Conservation (phyloP, 2,113 vertebrate genomes). For the Tragelaphus scriptus region DNA sequence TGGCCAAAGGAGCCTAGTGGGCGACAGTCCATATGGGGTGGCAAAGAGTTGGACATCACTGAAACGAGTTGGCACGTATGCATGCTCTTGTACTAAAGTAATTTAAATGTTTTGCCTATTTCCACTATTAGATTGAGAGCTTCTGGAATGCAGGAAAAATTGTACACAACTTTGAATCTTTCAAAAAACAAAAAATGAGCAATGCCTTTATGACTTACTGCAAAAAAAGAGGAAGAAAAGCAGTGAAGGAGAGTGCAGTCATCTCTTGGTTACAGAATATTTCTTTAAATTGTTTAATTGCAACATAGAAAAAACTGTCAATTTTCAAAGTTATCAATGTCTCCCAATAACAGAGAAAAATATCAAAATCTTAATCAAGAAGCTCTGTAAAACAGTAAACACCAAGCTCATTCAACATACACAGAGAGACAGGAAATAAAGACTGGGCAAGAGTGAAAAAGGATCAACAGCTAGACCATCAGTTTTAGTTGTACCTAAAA, state of each 20-base stretch:
- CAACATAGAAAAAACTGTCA: background rate
- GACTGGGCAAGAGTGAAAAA: background rate
- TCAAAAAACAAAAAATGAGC: background rate
- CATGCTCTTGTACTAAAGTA: background rate
- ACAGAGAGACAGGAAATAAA: background rate
- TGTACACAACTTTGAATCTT: background rate
- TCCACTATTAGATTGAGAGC: background rate
- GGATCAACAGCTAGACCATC: background rate
- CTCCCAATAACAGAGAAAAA: background rate
- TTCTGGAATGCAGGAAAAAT: background rate
- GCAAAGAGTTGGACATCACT: background rate
- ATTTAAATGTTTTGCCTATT: background rate
- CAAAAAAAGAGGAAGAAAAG: background rate
- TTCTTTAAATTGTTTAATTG: background rate
- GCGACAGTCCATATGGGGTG: background rate
- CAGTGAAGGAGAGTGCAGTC: background rate
- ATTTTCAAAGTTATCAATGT: background rate
- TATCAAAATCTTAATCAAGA: background rate
- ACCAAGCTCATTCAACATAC: background rate
- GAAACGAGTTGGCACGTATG: fast-evolving
- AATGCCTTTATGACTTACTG: background rate
- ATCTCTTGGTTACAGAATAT: background rate
- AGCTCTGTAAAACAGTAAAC: background rate
- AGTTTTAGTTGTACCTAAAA: background rate
- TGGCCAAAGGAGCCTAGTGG: background rate